These are phyloP conservation scores for Pristionchus pacificus DNA, from an alignment of 1,140 invertebrate genomes.

Conservation along the genomic window DNA sequence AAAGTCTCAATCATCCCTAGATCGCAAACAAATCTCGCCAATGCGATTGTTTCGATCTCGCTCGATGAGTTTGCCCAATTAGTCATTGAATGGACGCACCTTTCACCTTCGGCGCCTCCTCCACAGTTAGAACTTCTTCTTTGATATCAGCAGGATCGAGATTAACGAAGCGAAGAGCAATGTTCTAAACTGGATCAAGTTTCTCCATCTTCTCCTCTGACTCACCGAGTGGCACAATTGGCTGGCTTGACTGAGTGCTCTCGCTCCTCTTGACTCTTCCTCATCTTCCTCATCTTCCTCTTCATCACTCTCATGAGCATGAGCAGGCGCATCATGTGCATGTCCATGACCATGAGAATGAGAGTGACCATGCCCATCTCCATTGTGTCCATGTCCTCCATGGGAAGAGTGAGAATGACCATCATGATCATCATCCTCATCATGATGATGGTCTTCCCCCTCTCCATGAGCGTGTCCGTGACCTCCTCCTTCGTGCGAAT, in stretches of 20 bases:
- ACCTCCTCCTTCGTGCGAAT: slow-evolving; percentile 13
- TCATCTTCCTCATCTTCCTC: neutral
- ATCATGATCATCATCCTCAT: too few relatives aligned
- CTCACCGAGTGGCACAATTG: neutral
- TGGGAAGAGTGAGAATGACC: too few relatives aligned
- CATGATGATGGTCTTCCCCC: neutral
- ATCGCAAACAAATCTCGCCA: slow-evolving; percentile 2
- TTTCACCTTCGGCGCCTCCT: too few relatives aligned
- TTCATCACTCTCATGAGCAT: neutral
- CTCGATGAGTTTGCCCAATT: slow-evolving; percentile 5
- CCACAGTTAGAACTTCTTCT: too few relatives aligned
- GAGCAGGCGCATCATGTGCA: neutral
- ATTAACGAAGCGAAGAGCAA: too few relatives aligned
- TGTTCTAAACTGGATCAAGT: too few relatives aligned
- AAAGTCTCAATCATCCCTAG: neutral
- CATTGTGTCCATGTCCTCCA: too few relatives aligned
- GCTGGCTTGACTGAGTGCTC: too few relatives aligned
- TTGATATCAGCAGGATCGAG: too few relatives aligned
- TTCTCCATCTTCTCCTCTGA: too few relatives aligned
- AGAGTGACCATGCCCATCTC: slow-evolving; percentile 10
- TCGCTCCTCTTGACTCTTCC: too few relatives aligned
- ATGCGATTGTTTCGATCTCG: slow-evolving; percentile 2
- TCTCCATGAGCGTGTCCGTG: slow-evolving; percentile 13
- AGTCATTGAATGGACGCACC: neutral
- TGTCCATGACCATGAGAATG: slow-evolving; percentile 8